These are phyloP conservation scores for Hipposideros larvatus DNA, from an alignment of 2,797 vertebrate genomes.

Conservation along the genomic window DNA sequence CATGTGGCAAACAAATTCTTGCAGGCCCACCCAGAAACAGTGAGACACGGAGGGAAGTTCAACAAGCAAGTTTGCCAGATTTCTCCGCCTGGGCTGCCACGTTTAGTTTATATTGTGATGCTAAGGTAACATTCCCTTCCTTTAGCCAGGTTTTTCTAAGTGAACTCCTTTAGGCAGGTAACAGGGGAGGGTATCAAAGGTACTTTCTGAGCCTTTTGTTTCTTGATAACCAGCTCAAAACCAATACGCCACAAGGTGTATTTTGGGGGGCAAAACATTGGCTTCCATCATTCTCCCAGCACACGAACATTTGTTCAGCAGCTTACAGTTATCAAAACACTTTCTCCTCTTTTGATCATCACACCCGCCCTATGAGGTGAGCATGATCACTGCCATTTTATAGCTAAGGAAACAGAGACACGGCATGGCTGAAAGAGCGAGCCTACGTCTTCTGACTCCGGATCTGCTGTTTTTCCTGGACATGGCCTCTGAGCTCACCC, in stretches of 20 bases:
- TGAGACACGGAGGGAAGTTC: too few species aligned
- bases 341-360: neutral
- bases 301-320: neutral
- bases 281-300: neutral
- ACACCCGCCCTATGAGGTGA: neutral
- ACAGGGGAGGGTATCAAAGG: neutral
- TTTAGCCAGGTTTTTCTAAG: neutral
- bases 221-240: neutral
- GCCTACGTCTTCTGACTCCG: neutral
- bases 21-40: neutral
- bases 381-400: neutral
- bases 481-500: neutral
- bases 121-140: neutral
- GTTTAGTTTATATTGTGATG: too few species aligned
- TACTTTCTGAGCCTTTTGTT: neutral
- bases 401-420: neutral
- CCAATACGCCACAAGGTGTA: neutral
- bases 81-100: neutral
- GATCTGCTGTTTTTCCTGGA: neutral
- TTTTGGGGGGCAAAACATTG: neutral
- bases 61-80: neutral
- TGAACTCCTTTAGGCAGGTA: neutral
- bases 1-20: neutral
- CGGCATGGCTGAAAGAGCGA: neutral
- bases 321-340: neutral